Percentiles rank a stretch among this genome's conserved stretches.
Evolutionary conservation across 2,888 invertebrate genomes (phyloP).

Genomic region (Embidobia sp.): DNA sequence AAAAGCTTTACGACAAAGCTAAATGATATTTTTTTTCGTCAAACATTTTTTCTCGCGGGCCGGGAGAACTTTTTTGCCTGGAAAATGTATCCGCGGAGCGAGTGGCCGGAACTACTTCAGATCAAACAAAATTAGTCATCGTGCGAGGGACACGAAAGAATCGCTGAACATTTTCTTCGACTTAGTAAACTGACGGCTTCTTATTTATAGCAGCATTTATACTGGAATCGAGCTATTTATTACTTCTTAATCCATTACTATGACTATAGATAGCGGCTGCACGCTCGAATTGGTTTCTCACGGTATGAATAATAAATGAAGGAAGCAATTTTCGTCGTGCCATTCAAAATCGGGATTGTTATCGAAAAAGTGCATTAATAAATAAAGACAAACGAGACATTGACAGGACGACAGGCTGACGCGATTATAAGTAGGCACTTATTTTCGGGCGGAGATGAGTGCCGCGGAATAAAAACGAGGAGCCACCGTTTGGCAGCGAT

Average conservation of each 20-base stretch:
- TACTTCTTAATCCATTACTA: slow-evolving; percentile 56
- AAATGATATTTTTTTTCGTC: not conserved
- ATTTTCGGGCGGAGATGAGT: slow-evolving; percentile 22
- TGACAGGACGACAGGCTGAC: slow-evolving; percentile 36
- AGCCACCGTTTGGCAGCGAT: slow-evolving; percentile 68
- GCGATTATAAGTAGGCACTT: slow-evolving; percentile 26
- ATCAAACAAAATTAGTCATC: slow-evolving; percentile 47
- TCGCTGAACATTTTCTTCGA: slow-evolving; percentile 41
- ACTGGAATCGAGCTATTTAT: slow-evolving; percentile 60
- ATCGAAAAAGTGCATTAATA: slow-evolving; percentile 48
- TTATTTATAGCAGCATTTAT: slow-evolving; percentile 60
- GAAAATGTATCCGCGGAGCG: slow-evolving; percentile 10
- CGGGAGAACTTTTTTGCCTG: no score
- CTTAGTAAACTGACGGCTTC: slow-evolving; percentile 39
- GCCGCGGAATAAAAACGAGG: slow-evolving; percentile 35
- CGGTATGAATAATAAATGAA: slow-evolving; percentile 57
- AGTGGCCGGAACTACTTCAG: slow-evolving; percentile 12
- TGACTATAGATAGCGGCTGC: slow-evolving; percentile 36
- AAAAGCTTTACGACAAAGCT: no score
- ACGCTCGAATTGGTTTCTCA: slow-evolving; percentile 48
- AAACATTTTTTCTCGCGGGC: not conserved
- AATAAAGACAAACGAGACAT: slow-evolving; percentile 40
- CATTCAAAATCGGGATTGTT: slow-evolving; percentile 35
- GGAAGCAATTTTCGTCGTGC: slow-evolving; percentile 43
- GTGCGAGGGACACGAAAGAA: slow-evolving; percentile 15